Percentiles rank a stretch among this genome's conserved stretches.
Conservation (phyloP, 2,113 vertebrate species). For the Pleuronectes platessa region DNA sequence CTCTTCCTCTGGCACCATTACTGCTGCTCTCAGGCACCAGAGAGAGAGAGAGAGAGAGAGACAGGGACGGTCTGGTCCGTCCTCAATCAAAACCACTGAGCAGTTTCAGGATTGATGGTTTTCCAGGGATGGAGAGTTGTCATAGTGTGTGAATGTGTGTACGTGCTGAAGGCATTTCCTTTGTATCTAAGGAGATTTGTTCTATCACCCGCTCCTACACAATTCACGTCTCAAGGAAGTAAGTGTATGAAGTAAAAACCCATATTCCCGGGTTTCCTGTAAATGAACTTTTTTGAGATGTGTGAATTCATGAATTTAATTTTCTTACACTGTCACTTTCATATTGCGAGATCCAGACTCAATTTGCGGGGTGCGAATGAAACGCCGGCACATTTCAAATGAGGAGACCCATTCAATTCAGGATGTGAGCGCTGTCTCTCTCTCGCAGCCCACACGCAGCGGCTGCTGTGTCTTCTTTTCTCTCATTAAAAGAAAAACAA, state of each 20-base stretch:
- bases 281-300: not conserved
- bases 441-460: not conserved
- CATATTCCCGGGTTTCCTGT: not conserved
- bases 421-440: not conserved
- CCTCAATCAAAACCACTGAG: constrained; percentile 51
- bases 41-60: constrained; percentile 8
- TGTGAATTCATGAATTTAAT: not conserved
- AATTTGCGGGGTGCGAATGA: constrained; percentile 37
- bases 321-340: not conserved
- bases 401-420: constrained; percentile 23
- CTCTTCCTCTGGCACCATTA: constrained; percentile 25
- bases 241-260: not conserved
- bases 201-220: too few species aligned
- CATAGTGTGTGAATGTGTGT: not conserved
- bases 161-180: not conserved
- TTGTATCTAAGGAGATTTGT: too few species aligned
- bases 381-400: constrained; percentile 17
- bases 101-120: constrained; percentile 25
- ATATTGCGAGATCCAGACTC: constrained; percentile 10
- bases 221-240: not conserved
- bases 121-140: not conserved
- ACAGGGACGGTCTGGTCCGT: constrained; percentile 14
- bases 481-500: constrained; percentile 11
- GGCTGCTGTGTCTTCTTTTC: constrained; percentile 17
- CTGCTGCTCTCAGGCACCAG: constrained; percentile 27